A percentile compares a stretch with the other conserved stretches of the same genome.
phyloP scores from a whole-genome alignment of 2,888 invertebrate species.

The Coelinius sp. region DNA sequence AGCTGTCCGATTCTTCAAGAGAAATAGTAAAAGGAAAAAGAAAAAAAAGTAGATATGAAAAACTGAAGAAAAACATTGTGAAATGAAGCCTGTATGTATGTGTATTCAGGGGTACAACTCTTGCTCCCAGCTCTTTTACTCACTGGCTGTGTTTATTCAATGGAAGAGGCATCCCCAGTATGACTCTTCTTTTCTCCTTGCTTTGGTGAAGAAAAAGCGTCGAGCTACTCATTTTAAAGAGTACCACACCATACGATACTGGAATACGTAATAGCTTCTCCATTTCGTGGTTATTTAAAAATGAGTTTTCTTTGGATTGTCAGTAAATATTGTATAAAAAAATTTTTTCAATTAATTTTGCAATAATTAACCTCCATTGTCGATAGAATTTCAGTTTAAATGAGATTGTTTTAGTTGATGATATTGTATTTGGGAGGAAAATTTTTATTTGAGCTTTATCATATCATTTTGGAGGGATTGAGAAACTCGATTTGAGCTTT shows the following conservation, averaged over 20 bases:
- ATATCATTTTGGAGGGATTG: no score
- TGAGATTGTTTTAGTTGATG: no score
- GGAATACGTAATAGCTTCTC: conserved; percentile 10
- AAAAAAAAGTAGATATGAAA: background rate
- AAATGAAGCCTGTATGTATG: conserved; percentile 10
- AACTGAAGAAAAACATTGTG: background rate
- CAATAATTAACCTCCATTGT: no score
- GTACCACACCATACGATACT: conserved; percentile 1
- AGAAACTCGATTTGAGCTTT: no score
- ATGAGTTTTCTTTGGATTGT: no score
- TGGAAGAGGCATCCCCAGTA: conserved; percentile 4
- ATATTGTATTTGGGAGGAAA: no score
- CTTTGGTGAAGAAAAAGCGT: conserved; percentile 22
- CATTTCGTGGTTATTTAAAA: background rate
- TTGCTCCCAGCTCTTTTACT: conserved; percentile 10
- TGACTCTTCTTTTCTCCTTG: conserved; percentile 9
- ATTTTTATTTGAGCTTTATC: no score
- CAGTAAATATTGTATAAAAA: no score
- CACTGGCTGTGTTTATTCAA: conserved; percentile 19
- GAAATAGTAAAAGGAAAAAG: background rate
- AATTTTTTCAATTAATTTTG: no score
- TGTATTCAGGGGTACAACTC: conserved; percentile 12
- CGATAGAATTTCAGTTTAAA: no score
- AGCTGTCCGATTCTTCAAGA: background rate
- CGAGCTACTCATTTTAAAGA: conserved; percentile 25